Evolutionary conservation across 2,888 invertebrate genomes (phyloP).

Genomic region (Apamea crenata): DNA sequence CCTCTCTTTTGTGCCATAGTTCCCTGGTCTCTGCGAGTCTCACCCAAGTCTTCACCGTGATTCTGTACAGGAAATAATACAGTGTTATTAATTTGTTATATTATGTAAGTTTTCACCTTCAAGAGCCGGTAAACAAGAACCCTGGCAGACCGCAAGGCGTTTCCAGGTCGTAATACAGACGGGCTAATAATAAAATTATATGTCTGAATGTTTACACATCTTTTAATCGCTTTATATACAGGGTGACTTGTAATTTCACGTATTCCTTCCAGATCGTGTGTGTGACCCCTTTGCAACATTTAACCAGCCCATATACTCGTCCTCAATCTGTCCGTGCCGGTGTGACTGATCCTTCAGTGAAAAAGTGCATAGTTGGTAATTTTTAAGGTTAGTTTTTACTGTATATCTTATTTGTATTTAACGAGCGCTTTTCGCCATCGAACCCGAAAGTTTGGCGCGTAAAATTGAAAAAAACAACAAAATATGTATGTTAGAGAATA

Average conservation of each 20-base stretch:
- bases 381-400: too few species aligned
- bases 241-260: not conserved
- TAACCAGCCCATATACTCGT: not conserved
- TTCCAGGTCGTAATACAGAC: slow-evolving; percentile 2
- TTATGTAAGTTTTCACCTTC: slow-evolving; percentile 21
- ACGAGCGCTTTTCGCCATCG: too few species aligned
- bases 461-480: too few species aligned
- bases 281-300: not conserved
- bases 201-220: not conserved
- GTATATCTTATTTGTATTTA: too few species aligned
- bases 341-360: too few species aligned
- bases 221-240: not conserved
- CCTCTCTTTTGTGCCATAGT: not conserved
- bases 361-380: too few species aligned
- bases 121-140: slow-evolving; percentile 22
- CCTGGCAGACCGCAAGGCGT: slow-evolving; percentile 49
- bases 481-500: too few species aligned
- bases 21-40: not conserved
- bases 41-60: not conserved
- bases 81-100: slow-evolving; percentile 7
- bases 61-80: not conserved
- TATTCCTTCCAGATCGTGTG: not conserved
- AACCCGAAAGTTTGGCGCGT: too few species aligned
- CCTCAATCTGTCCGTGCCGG: too few species aligned
- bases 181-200: slow-evolving; percentile 32